Base-by-base conservation (phyloP, 2,888 invertebrate species). In the Caenorhabditis becei region DNA sequence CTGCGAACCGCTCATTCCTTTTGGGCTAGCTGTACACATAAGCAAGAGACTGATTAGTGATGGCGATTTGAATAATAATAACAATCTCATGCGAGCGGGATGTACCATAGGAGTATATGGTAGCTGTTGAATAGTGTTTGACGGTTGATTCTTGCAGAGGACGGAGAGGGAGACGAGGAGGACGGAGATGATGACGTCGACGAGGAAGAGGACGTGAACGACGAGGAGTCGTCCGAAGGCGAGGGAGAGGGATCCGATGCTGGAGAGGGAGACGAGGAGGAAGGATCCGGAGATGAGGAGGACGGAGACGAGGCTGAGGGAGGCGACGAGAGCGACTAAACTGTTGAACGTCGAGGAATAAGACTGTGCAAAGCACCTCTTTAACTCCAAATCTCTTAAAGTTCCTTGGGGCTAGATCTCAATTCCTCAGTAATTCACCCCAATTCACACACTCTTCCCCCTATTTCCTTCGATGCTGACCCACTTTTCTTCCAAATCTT, bases 181-280 rank as follows among this genome's bases (percentile, higher is more conserved):
- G 74, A 59, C 24, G 83, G 83, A 18, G 83, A 83, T 18, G 85
- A 85, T 35, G 85, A 83, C 53, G 83, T 72, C 44, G 85, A 83
- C n/a, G 85, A 85, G 58, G 85, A 85, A 53, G 85, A 85, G n/a
- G 85, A 85, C n/a, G 85, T 82, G 49, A 80, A 85, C 54, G 85
- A 85, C 37, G 85, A 85, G 65, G 82, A 78, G 35, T 83, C 84
- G 23, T 81, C 81, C 14, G 84, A 84, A 63, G 85, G 81, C 28
- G 83, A 81, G 58, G 81, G 77, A 20, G 81, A 83, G 44, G 83
- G 82, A 70, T 83, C 82, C 10, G 83, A 83, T 24, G 84, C 72
- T 47, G 81, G 77, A 41, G 84, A 82, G 62, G 80, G 78, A 26
- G 83, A 80, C 18, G 80, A 77, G 37, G 80, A 81, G 47, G 83